Conservation (phyloP, 2,113 vertebrate species). For the Lanius ludovicianus region DNA sequence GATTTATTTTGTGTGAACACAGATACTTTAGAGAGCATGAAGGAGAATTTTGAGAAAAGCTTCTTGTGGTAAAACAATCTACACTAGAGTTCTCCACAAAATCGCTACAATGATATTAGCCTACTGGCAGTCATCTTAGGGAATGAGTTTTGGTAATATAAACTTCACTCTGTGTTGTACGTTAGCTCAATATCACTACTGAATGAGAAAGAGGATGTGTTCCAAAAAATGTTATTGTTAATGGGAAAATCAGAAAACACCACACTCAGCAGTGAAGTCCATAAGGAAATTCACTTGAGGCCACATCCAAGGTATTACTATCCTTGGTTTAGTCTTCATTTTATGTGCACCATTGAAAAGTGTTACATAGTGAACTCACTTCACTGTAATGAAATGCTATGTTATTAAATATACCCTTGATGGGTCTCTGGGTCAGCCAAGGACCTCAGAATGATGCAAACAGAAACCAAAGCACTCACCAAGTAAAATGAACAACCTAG, state of each 20-base stretch:
- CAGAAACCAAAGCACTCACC: not conserved
- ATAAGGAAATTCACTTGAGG: conserved; percentile 32
- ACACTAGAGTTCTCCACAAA: not conserved
- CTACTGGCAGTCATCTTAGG: not conserved
- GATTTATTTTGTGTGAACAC: conserved; percentile 1
- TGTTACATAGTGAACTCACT: conserved; percentile 36
- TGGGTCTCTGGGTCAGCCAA: not conserved
- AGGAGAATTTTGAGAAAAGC: not conserved
- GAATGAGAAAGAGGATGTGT: not conserved
- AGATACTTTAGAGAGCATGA: not conserved
- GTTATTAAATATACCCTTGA: conserved; percentile 53
- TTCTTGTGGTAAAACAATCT: not conserved
- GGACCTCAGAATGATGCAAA: not conserved
- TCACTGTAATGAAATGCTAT: conserved; percentile 19
- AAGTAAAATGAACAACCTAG: not conserved
- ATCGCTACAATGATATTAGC: not conserved
- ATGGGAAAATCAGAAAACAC: conserved; percentile 54
- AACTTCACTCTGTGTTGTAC: not conserved
- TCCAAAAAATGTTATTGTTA: conserved; percentile 58
- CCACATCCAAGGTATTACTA: not conserved
- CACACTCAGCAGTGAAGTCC: not conserved
- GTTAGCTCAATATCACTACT: not conserved
- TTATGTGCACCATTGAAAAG: conserved; percentile 24
- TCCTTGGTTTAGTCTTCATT: conserved; percentile 29
- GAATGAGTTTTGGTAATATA: not conserved